Evolutionary conservation across 2,888 invertebrate species (phyloP), one percentile per base, ranked within the genome.

Genomic region (Apomyelois bistriatella): DNA sequence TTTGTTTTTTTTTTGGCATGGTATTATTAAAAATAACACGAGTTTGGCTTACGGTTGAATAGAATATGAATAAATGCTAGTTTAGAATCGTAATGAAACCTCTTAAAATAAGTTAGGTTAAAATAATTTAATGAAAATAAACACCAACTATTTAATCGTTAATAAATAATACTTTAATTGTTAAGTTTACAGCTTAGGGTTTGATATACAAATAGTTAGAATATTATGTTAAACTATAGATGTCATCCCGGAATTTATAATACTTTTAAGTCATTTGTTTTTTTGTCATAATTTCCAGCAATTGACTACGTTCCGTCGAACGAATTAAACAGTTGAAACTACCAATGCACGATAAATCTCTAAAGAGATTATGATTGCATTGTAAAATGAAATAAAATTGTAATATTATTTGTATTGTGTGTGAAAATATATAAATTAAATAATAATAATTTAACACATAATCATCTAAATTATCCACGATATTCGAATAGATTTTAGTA

Each of bases 61-160:
- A 55, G 49, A 7, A 6, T 54, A 57, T 57, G 48, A 35, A 37
- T 43, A 63, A 68, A 63, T 57, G 71, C 70, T 76, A 76, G 73
- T 37, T 60, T 70, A 72, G 69, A 58, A 55, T 58, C 62, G 59
- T 55, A 59, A 65, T 55, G 60, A 61, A 63, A 65, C 67, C 66
- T 70, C 66, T 59, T 55, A 59, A 49, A 28, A 43, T 65, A 66
- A 66, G 64, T 72, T 68, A 58, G 59, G 7, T 4, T 69, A 65
- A 70, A 69, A 58, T 64, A 76, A 74, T 74, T 75, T 73, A 82
- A 85, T 80, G 79, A 79, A 85, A 74, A 70, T 80, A 74, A 85
- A 87, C 87, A 87, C 87, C 87, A 87, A 87, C 74, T 86, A 74
- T 76, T 77, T 84, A 82, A 77, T 70, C 59, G 68, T 70, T 75